A percentile compares a stretch with the other conserved stretches of the same genome.
phyloP scores from a whole-genome alignment of 2,113 vertebrate species.

The Platichthys flesus region DNA sequence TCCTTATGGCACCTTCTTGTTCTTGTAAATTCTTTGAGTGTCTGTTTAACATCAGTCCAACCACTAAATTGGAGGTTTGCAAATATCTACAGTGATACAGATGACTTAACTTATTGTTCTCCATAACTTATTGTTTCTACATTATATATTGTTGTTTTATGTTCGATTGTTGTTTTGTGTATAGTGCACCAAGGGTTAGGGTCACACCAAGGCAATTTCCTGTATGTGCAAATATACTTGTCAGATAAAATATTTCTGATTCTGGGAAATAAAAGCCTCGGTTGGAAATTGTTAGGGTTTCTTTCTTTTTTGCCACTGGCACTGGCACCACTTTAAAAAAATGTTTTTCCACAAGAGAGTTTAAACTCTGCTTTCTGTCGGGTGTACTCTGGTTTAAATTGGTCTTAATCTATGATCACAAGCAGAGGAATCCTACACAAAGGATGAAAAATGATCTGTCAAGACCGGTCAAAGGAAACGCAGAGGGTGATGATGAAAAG shows the following conservation, averaged over 20 bases:
- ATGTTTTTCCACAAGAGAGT: background rate
- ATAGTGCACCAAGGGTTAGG: too few relatives aligned
- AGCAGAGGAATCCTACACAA: slow-evolving; percentile 1
- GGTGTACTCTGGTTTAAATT: background rate
- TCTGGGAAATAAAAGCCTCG: background rate
- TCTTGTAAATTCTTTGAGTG: background rate
- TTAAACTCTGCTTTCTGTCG: slow-evolving; percentile 5
- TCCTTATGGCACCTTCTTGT: background rate
- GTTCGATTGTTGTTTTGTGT: too few relatives aligned
- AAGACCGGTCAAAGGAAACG: background rate
- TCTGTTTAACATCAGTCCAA: background rate
- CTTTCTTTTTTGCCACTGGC: background rate
- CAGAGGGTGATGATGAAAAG: background rate
- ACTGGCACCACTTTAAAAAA: background rate
- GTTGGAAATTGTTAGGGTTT: background rate
- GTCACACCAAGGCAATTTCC: too few relatives aligned
- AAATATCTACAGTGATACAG: slow-evolving; percentile 7
- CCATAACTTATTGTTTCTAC: too few relatives aligned
- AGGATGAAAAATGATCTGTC: background rate
- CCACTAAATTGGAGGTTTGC: background rate
- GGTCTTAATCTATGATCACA: slow-evolving; percentile 22
- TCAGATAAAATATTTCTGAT: too few relatives aligned
- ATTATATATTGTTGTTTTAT: too few relatives aligned
- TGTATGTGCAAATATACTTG: too few relatives aligned
- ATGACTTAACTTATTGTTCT: background rate